These are phyloP conservation scores for Pleuronectes platessa DNA, from an alignment of 2,113 vertebrate genomes.

Conservation along the genomic window DNA sequence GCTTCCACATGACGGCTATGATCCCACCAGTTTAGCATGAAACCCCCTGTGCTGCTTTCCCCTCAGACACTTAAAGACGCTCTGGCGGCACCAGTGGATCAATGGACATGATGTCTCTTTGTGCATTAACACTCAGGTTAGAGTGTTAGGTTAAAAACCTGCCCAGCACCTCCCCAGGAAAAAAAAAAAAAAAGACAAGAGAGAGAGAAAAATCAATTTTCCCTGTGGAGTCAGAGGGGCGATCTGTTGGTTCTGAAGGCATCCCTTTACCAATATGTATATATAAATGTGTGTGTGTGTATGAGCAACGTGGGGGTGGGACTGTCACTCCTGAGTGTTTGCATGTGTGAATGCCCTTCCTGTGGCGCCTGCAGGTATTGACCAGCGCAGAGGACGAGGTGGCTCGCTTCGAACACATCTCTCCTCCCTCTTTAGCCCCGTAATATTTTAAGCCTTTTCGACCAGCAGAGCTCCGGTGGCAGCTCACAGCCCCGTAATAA, in stretches of 20 bases:
- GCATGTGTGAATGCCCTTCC: conserved; percentile 67
- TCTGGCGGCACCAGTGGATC: conserved; percentile 91
- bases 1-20: conserved; percentile 16
- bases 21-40: conserved; percentile 48
- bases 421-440: conserved; percentile 55
- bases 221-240: conserved; percentile 83
- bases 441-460: conserved; percentile 74
- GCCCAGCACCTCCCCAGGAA: conserved; percentile 84
- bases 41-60: conserved; percentile 26
- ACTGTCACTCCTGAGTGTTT: conserved; percentile 56
- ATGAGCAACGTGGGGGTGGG: conserved; percentile 23
- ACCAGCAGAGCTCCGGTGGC: conserved; percentile 62
- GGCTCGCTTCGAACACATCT: conserved; percentile 51
- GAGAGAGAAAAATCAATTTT: conserved; percentile 89
- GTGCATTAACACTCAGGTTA: conserved; percentile 94
- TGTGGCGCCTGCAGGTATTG: conserved; percentile 77
- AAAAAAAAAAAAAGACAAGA: conserved; percentile 41
- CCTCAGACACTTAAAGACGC: conserved; percentile 80
- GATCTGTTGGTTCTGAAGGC: conserved; percentile 83
- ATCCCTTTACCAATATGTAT: conserved; percentile 80
- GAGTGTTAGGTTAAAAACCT: conserved; percentile 96
- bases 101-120: conserved; percentile 95
- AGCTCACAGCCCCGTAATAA: conserved; percentile 72
- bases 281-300: conserved; percentile 30
- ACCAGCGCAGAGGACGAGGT: conserved; percentile 67